Percentiles rank a stretch among this genome's conserved stretches.
Conservation (phyloP, 64 coral and sea anemone species). For the Pachyseris speciosa region DNA sequence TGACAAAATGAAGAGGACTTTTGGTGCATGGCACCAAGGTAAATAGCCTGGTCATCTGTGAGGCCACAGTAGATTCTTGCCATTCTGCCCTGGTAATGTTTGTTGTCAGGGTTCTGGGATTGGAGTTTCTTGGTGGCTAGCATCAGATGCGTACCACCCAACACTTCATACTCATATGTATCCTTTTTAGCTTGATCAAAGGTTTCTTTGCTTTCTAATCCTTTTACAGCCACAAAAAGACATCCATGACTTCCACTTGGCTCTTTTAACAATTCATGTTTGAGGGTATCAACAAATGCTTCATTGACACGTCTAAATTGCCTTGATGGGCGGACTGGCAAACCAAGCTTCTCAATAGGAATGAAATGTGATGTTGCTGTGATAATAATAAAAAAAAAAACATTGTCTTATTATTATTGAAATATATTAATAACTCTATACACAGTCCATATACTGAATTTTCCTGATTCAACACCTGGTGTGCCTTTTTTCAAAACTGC, state of each 20-base stretch:
- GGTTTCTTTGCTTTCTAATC: no score
- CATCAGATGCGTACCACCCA: not conserved
- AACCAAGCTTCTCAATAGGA: no score
- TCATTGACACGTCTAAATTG: no score
- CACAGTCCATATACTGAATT: not conserved
- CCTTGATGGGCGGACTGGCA: no score
- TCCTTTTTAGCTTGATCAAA: not conserved
- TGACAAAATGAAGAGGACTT: slow-evolving; percentile 18
- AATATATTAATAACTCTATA: not conserved
- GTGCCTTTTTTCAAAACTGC: no score
- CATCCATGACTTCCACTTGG: no score
- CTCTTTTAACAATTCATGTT: no score
- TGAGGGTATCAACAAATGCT: no score
- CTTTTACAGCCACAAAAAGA: no score
- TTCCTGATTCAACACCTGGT: no score
- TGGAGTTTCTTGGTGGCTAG: not conserved
- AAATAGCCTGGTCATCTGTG: slow-evolving; percentile 27
- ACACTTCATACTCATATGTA: not conserved
- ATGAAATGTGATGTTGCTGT: no score
- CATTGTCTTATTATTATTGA: not conserved
- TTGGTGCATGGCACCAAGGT: slow-evolving; percentile 25
- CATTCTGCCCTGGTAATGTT: not conserved
- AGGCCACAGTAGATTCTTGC: not conserved
- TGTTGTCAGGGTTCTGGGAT: not conserved
- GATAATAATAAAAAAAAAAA: no score